These are phyloP conservation scores for Camelus dromedarius DNA, from an alignment of 2,113 vertebrate species.

Conservation along the genomic window DNA sequence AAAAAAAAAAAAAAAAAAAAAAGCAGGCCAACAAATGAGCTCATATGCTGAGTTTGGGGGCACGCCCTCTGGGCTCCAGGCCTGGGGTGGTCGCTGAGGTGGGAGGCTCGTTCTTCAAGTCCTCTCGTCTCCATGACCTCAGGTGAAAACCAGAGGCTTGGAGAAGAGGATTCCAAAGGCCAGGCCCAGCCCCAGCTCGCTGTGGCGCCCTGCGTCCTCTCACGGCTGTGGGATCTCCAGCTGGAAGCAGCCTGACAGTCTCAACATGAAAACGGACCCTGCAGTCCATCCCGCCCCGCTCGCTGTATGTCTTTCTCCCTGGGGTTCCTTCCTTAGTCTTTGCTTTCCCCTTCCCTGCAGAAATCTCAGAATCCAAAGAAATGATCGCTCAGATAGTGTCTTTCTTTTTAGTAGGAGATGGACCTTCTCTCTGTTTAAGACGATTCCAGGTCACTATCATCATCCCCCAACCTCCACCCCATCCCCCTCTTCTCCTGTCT, in stretches of 20 bases:
- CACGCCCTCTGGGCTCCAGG: too few relatives aligned
- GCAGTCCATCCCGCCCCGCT: not conserved
- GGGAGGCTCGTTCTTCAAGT: not conserved
- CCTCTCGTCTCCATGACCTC: fast-evolving
- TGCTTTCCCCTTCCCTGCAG: not conserved
- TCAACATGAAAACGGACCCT: not conserved
- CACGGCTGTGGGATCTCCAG: not conserved
- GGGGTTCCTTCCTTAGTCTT: fast-evolving
- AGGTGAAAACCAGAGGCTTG: not conserved
- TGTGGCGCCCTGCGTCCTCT: not conserved
- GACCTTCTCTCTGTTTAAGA: not conserved
- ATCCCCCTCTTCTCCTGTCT: not conserved
- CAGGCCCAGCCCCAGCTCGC: not conserved
- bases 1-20: not conserved
- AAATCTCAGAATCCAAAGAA: not conserved
- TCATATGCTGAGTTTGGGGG: not conserved
- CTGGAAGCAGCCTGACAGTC: not conserved
- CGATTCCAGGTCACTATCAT: not conserved
- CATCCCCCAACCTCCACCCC: not conserved
- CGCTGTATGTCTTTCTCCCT: not conserved
- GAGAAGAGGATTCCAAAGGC: not conserved
- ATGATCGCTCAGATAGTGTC: not conserved
- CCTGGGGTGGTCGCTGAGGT: not conserved
- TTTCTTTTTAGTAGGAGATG: not conserved
- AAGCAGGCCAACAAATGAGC: not conserved